Evolutionary conservation across 1,140 invertebrate species (phyloP), one percentile per base, ranked within the genome.

Genomic region (Drosophila suzukii): DNA sequence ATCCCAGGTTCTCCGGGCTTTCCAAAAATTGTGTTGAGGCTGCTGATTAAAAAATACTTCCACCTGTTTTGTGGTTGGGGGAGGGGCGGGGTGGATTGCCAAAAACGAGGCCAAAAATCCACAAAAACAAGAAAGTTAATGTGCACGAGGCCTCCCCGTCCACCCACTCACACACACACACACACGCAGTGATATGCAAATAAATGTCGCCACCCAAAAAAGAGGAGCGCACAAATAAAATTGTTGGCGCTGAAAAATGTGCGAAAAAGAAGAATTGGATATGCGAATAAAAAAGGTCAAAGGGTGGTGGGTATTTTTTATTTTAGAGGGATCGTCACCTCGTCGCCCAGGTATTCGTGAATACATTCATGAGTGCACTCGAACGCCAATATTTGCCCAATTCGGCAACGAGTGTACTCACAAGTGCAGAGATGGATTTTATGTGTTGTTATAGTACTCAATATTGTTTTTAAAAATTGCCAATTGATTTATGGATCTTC

Each of bases 31-130:
- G 24, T 34, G 17, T 53, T 53, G 59, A 17, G 47, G 38, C 47
- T 46, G 61, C 46, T 68, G 65, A 68, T 65, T 68, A 68, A 68
- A 68, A 67, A 68, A 68, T 68, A 68, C 63, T 66, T 68, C 46
- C 36, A 44, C 65, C 65, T 68, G 61, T 20, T 47, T 41, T 66
- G 60, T 36, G 65, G 46, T 44, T 24, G 15, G 61, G 47, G 32
- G 8, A 34, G 32, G 32, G 32, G 32, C 10, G 8, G 7, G 8
- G 8, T 6, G 59, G 24, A 43, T 20, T 41, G 41, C 20, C 15
- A 43, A 67, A 67, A 63, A 50, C 62, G 57, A 65, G 44, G 62
- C 62, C 62, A 61, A 44, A 65, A 67, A 63, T 65, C 46, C 38
- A 32, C 34, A 67, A 63, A 63, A 67, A 67, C 46, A 65, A 66